Percentiles rank a stretch among this genome's conserved stretches.
Evolutionary conservation across 2,888 invertebrate genomes (phyloP).

Genomic region (Candidula unifasciata): DNA sequence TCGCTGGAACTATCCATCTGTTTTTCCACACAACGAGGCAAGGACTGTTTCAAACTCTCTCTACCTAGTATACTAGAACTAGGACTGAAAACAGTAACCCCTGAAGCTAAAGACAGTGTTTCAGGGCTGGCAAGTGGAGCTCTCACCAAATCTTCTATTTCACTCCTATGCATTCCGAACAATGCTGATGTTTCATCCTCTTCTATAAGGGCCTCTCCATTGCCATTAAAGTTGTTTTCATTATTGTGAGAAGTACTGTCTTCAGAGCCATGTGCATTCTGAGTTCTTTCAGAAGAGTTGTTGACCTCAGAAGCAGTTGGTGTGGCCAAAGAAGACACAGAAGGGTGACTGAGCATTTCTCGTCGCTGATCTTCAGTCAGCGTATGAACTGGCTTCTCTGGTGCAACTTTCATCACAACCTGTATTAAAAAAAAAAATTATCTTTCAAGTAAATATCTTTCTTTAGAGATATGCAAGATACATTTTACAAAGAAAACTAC

Average conservation of each 20-base stretch:
- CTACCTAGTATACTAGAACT: constrained; percentile 56
- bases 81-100: constrained; percentile 80
- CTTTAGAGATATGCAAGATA: too few relatives aligned
- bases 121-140: constrained; percentile 91
- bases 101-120: constrained; percentile 88
- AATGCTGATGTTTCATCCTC: constrained; percentile 27
- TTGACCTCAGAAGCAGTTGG: constrained; percentile 44
- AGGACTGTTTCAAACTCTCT: constrained; percentile 56
- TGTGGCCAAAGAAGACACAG: constrained; percentile 69
- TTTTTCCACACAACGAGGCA: constrained; percentile 57
- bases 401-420: constrained; percentile 83
- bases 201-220: constrained; percentile 36
- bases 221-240: constrained; percentile 22
- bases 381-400: constrained; percentile 83
- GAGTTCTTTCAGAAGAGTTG: constrained; percentile 33
- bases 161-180: constrained; percentile 30
- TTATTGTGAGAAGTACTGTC: constrained; percentile 38
- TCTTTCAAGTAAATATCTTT: too few relatives aligned
- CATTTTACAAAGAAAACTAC: too few relatives aligned
- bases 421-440: constrained; percentile 53
- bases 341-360: constrained; percentile 61
- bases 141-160: constrained; percentile 57
- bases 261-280: constrained; percentile 41
- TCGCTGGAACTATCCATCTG: constrained; percentile 48
- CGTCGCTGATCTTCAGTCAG: constrained; percentile 69